Evolutionary conservation across 2,888 invertebrate genomes (phyloP).

Genomic region (Phytoseiulus persimilis): DNA sequence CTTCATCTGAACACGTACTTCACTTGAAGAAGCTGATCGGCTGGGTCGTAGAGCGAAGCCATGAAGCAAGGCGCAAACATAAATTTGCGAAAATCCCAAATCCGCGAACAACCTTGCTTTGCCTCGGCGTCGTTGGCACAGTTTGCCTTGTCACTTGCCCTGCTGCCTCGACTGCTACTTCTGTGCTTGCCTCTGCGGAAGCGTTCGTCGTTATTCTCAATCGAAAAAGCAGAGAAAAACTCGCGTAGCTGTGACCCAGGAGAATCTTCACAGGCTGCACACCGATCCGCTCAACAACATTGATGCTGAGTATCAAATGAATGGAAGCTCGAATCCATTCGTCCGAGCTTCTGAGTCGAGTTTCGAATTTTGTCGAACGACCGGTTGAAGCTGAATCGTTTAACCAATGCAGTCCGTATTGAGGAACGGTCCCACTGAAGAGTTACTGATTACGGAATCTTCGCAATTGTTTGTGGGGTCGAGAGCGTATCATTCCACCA

Average conservation of each 20-base stretch:
- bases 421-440: neutral
- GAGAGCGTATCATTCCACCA: too few relatives aligned
- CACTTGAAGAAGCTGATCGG: neutral
- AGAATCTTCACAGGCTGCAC: neutral
- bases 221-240: neutral
- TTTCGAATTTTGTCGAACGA: neutral
- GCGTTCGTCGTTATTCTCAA: neutral
- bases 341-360: neutral
- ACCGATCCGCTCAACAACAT: neutral
- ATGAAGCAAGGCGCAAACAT: neutral
- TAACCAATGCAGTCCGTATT: neutral
- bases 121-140: neutral
- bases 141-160: constrained; percentile 5
- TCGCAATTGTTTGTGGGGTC: neutral
- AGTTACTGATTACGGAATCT: neutral
- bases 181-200: neutral
- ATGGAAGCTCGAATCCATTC: neutral
- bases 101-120: neutral
- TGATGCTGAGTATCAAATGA: neutral
- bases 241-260: neutral
- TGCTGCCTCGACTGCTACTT: neutral
- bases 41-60: neutral
- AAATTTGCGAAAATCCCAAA: neutral
- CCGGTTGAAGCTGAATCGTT: neutral
- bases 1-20: neutral